phyloP scores from a whole-genome alignment of 2,797 vertebrate genomes.

The Halcyon chelicuti region DNA sequence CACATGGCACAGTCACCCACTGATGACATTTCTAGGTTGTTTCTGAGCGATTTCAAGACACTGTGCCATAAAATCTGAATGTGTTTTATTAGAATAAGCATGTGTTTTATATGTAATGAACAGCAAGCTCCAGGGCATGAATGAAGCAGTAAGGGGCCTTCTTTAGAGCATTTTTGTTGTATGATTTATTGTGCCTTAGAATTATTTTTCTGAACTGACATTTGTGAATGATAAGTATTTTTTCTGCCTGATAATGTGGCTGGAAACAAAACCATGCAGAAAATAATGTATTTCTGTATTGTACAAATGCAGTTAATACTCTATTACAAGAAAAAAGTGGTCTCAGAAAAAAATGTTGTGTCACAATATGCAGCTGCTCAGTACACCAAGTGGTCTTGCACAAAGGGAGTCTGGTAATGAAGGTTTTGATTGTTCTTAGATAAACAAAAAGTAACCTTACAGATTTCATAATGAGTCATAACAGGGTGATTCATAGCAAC shows the following conservation, averaged over 20 bases:
- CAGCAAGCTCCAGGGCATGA: background rate
- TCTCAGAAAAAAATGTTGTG: background rate
- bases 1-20: slow-evolving; percentile 1
- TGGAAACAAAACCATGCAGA: slow-evolving; percentile 5
- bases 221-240: slow-evolving; percentile 15
- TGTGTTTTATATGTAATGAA: slow-evolving; percentile 36
- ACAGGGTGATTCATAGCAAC: background rate
- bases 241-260: background rate
- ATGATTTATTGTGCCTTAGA: slow-evolving; percentile 35
- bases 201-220: slow-evolving; percentile 44
- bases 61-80: slow-evolving; percentile 37
- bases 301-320: slow-evolving; percentile 8
- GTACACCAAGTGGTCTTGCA: background rate
- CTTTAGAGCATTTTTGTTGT: background rate
- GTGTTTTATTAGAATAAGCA: slow-evolving; percentile 9
- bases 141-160: slow-evolving; percentile 8
- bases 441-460: background rate
- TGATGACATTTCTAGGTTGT: slow-evolving; percentile 54
- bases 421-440: slow-evolving; percentile 3
- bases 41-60: slow-evolving; percentile 59
- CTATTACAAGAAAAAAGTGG: background rate
- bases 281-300: background rate
- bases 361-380: background rate
- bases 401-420: slow-evolving; percentile 1
- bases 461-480: slow-evolving; percentile 1